Evolutionary conservation across 2,888 invertebrate species (phyloP).

Genomic region (Halictus ligatus): DNA sequence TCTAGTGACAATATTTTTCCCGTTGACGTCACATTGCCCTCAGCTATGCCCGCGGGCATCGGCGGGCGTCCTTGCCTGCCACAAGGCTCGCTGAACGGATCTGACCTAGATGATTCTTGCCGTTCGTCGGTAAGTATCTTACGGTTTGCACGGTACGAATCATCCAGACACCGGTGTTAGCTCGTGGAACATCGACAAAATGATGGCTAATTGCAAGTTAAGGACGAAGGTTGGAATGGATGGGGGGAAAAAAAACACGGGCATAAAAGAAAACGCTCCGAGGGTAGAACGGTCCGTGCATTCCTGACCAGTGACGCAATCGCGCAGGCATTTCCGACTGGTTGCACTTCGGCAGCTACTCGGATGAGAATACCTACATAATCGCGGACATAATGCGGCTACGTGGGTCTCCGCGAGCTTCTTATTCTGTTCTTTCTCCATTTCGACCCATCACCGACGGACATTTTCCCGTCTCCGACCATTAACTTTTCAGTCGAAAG

Average conservation of each 20-base stretch:
- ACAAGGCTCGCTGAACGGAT: no score
- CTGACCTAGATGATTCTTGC: not conserved
- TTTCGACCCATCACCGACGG: not conserved
- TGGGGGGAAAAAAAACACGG: slow-evolving; percentile 26
- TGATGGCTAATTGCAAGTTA: slow-evolving; percentile 9
- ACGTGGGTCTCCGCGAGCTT: slow-evolving; percentile 15
- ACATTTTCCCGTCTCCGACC: not conserved
- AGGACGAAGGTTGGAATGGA: slow-evolving; percentile 43
- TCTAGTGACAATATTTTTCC: no score
- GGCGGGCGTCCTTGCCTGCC: no score
- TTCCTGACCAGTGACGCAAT: slow-evolving; percentile 82
- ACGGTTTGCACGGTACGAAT: not conserved
- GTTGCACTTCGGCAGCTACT: slow-evolving; percentile 78
- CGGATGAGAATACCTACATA: slow-evolving; percentile 70
- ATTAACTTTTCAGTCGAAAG: not conserved
- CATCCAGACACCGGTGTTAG: not conserved
- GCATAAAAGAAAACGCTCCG: slow-evolving; percentile 65
- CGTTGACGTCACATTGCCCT: no score
- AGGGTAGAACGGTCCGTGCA: slow-evolving; percentile 76
- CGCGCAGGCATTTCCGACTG: slow-evolving; percentile 83
- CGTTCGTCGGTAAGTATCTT: not conserved
- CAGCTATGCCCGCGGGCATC: no score
- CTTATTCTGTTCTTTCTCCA: not conserved
- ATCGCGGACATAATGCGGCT: slow-evolving; percentile 66
- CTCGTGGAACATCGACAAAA: not conserved